A percentile compares a stretch with the other conserved stretches of the same genome.
These are phyloP conservation scores for Eupsilia transversa DNA, from an alignment of 2,888 invertebrate species.

Conservation along the genomic window DNA sequence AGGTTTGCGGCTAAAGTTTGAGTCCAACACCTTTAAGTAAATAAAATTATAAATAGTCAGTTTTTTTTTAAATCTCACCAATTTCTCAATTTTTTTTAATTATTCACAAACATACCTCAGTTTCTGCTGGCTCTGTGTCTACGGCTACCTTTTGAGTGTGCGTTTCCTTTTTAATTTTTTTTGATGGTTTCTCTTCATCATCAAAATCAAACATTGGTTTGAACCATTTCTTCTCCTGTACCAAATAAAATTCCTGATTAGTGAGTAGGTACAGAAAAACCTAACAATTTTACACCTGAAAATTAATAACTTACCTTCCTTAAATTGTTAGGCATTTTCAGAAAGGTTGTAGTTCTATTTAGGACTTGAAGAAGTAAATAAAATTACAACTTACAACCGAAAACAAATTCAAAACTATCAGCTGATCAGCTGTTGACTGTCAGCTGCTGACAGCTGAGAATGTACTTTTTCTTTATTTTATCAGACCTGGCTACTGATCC, in stretches of 20 bases:
- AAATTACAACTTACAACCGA: not conserved
- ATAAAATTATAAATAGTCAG: not conserved
- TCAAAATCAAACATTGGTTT: slow-evolving; percentile 84
- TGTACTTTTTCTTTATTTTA: too few relatives aligned
- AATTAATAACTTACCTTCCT: slow-evolving; percentile 26
- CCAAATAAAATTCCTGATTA: slow-evolving; percentile 16
- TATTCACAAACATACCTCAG: slow-evolving; percentile 43
- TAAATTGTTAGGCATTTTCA: slow-evolving; percentile 32
- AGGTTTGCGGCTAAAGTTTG: slow-evolving; percentile 56
- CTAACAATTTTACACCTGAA: not conserved
- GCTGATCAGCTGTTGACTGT: not conserved
- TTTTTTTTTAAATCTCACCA: not conserved
- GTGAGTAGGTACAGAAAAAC: not conserved
- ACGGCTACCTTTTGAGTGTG: slow-evolving; percentile 5
- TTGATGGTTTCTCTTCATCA: slow-evolving; percentile 75
- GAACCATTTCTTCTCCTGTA: slow-evolving; percentile 84
- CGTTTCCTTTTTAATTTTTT: slow-evolving; percentile 68
- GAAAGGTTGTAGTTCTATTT: not conserved
- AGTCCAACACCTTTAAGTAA: slow-evolving; percentile 37
- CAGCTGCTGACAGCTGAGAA: too few relatives aligned
- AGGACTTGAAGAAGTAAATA: not conserved
- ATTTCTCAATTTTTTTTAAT: not conserved
- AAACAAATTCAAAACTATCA: not conserved
- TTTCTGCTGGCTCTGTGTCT: not conserved
- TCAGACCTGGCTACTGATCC: too few relatives aligned